phyloP scores from a whole-genome alignment of 2,113 vertebrate species.

The Noturus placidus region DNA sequence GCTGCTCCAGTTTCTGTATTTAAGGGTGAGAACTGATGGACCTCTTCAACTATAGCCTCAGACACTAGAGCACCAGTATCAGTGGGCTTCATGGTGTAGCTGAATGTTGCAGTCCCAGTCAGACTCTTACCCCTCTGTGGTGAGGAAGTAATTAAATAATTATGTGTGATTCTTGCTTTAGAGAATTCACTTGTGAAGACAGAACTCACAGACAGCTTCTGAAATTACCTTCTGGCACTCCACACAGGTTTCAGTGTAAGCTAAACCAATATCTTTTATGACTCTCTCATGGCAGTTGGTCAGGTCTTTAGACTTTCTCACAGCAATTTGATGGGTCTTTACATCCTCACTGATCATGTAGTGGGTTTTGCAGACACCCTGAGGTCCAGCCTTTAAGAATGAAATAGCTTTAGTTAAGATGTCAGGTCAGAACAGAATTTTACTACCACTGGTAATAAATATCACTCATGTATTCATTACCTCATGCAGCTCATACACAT shows the following conservation, averaged over 20 bases:
- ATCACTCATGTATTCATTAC: conserved; percentile 71
- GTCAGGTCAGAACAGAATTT: not conserved
- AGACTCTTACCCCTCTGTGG: conserved; percentile 71
- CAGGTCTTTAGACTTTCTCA: conserved; percentile 79
- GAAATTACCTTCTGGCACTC: conserved; percentile 68
- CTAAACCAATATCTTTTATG: conserved; percentile 69
- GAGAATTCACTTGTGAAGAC: not conserved
- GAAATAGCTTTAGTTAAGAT: not conserved
- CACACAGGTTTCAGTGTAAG: conserved; percentile 68
- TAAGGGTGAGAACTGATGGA: conserved; percentile 77
- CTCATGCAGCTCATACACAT: conserved; percentile 81
- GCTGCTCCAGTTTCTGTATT: conserved; percentile 73
- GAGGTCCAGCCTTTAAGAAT: conserved; percentile 72
- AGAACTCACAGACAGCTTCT: conserved; percentile 17
- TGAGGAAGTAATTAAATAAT: not conserved
- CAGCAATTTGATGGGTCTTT: conserved; percentile 59
- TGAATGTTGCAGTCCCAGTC: conserved; percentile 71
- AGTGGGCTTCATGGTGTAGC: conserved; percentile 73
- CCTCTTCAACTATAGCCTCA: conserved; percentile 71
- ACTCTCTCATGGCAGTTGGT: conserved; percentile 78
- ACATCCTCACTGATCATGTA: conserved; percentile 77
- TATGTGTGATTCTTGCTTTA: not conserved
- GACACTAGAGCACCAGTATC: conserved; percentile 64
- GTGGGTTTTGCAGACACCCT: conserved; percentile 81
- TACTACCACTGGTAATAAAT: not conserved